Percentiles rank a stretch among this genome's conserved stretches.
These are phyloP conservation scores for Amphiduros pacificus DNA, from an alignment of 2,888 invertebrate species.

Conservation along the genomic window DNA sequence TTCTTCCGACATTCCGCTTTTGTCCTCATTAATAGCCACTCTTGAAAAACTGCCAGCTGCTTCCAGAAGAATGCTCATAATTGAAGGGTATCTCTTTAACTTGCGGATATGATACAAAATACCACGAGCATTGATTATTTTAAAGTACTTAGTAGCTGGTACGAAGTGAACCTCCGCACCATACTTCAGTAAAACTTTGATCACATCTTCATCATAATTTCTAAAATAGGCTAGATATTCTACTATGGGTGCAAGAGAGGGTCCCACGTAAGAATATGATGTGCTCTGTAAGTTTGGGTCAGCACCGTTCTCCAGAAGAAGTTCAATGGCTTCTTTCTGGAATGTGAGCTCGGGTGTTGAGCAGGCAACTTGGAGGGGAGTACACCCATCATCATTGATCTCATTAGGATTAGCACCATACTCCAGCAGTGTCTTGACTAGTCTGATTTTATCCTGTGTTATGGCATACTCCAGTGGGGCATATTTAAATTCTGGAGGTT, in stretches of 20 bases:
- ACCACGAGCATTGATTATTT: slow-evolving; percentile 25
- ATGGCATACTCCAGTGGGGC: slow-evolving; percentile 85
- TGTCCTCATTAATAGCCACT: not conserved
- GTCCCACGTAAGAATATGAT: slow-evolving; percentile 64
- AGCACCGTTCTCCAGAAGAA: slow-evolving; percentile 48
- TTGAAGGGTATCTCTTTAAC: slow-evolving; percentile 16
- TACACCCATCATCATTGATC: slow-evolving; percentile 55
- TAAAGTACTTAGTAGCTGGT: slow-evolving; percentile 62
- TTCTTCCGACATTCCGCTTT: not conserved
- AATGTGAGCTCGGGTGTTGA: slow-evolving; percentile 45
- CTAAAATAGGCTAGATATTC: slow-evolving; percentile 77
- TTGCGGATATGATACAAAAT: slow-evolving; percentile 23
- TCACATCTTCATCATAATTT: slow-evolving; percentile 70
- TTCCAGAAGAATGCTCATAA: slow-evolving; percentile 19
- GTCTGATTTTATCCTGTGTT: slow-evolving; percentile 61
- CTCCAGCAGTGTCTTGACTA: slow-evolving; percentile 55
- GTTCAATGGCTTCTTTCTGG: slow-evolving; percentile 42
- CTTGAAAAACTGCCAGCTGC: slow-evolving; percentile 6
- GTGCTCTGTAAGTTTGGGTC: slow-evolving; percentile 60
- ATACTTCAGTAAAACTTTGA: slow-evolving; percentile 72
- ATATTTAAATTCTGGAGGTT: slow-evolving; percentile 67
- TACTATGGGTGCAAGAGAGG: slow-evolving; percentile 75
- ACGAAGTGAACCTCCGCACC: slow-evolving; percentile 66
- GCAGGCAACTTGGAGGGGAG: slow-evolving; percentile 59
- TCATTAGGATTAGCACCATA: slow-evolving; percentile 62